Evolutionary conservation across 2,888 invertebrate genomes (phyloP).

Genomic region (Perizoma flavofasciatum): DNA sequence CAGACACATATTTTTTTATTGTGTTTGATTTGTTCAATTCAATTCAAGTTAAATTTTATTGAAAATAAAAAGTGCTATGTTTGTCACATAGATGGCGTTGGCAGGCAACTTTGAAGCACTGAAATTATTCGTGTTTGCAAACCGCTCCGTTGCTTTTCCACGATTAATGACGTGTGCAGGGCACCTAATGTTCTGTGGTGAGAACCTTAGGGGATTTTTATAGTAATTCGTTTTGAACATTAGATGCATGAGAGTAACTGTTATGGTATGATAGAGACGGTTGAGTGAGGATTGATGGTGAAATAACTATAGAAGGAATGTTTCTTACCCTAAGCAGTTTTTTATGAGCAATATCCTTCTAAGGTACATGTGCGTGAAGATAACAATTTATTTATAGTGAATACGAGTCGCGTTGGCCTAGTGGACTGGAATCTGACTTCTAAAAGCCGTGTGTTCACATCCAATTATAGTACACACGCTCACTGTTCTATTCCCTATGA

Average conservation of each 20-base stretch:
- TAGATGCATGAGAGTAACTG: constrained; percentile 25
- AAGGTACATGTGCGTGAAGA: neutral
- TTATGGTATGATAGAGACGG: constrained; percentile 18
- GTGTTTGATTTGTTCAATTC: too few relatives aligned
- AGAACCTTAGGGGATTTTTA: constrained; percentile 25
- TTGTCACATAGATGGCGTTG: constrained; percentile 11
- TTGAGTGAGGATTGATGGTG: constrained; percentile 8
- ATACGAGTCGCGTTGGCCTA: too few relatives aligned
- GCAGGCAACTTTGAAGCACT: constrained; percentile 4
- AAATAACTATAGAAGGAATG: constrained; percentile 7
- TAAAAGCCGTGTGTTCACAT: too few relatives aligned
- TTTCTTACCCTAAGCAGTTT: neutral
- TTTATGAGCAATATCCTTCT: neutral
- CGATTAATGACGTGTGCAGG: constrained; percentile 50
- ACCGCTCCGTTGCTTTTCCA: constrained; percentile 48
- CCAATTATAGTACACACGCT: too few relatives aligned
- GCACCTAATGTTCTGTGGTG: constrained; percentile 32
- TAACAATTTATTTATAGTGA: constrained; percentile 1
- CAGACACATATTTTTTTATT: too few relatives aligned
- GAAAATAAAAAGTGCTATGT: constrained; percentile 1
- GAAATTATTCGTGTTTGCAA: constrained; percentile 45
- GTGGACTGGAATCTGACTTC: too few relatives aligned
- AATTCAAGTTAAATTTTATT: too few relatives aligned
- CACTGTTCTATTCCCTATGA: too few relatives aligned
- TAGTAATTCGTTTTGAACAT: constrained; percentile 21